Percentiles rank a stretch among this genome's conserved stretches.
phyloP scores from a whole-genome alignment of 2,888 invertebrate species.

The Anaspis maculata region DNA sequence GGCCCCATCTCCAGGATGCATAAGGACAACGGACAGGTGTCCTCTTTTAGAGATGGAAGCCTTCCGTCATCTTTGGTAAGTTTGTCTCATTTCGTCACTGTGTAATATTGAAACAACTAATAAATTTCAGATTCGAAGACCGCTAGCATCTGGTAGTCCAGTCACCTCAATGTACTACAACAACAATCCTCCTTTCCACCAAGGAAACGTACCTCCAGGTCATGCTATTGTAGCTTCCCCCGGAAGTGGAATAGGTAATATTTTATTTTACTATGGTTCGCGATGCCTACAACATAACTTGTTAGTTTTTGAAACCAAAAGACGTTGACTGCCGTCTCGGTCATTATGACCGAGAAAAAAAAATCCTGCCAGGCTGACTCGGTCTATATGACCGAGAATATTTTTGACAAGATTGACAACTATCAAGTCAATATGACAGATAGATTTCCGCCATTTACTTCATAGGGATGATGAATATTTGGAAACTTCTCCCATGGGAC shows the following conservation, averaged over 20 bases:
- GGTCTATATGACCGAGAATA: too few relatives aligned
- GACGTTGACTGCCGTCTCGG: too few relatives aligned
- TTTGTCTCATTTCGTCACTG: slow-evolving; percentile 5
- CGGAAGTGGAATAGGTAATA: slow-evolving; percentile 38
- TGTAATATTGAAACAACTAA: too few relatives aligned
- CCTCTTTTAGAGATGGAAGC: slow-evolving; percentile 33
- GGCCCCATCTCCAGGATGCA: slow-evolving; percentile 57
- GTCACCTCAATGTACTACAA: slow-evolving; percentile 45
- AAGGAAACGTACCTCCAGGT: slow-evolving; percentile 28
- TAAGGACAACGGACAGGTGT: slow-evolving; percentile 30
- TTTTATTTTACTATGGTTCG: neutral
- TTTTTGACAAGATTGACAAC: too few relatives aligned
- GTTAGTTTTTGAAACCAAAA: too few relatives aligned
- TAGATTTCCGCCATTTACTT: too few relatives aligned
- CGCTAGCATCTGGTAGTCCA: slow-evolving; percentile 42
- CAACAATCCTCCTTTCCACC: slow-evolving; percentile 31
- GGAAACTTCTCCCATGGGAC: too few relatives aligned
- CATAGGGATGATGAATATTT: too few relatives aligned
- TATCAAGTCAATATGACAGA: too few relatives aligned
- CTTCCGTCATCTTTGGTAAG: slow-evolving; percentile 33
- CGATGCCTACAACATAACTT: too few relatives aligned
- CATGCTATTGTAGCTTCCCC: slow-evolving; percentile 29
- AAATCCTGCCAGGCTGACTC: too few relatives aligned
- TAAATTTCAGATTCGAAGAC: slow-evolving; percentile 40
- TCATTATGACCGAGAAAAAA: too few relatives aligned